Conservation (phyloP, 1,140 invertebrate species). For the Whitmania pigra region DNA sequence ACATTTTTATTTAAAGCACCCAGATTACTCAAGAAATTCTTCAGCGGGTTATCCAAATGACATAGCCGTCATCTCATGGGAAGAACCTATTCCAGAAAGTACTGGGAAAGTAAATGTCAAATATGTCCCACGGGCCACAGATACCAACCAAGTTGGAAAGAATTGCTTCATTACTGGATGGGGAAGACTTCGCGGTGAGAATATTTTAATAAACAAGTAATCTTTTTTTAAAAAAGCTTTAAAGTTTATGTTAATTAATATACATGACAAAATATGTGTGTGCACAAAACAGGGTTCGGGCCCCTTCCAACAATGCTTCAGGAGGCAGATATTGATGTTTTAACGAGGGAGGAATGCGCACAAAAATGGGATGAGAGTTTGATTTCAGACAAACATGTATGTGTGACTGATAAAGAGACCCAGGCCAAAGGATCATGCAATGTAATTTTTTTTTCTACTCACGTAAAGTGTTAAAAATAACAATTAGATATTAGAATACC, state of each 20-base stretch:
- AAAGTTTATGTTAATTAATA: too few species aligned
- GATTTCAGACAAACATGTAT: slow-evolving; percentile 13
- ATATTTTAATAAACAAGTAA: not conserved
- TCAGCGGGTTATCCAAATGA: slow-evolving; percentile 20
- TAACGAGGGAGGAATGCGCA: slow-evolving; percentile 14
- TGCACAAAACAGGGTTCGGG: slow-evolving; percentile 2
- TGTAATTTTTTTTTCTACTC: not conserved
- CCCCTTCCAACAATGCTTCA: not conserved
- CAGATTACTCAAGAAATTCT: not conserved
- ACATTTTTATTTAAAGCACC: slow-evolving; percentile 11
- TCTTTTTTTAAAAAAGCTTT: too few species aligned
- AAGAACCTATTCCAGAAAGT: slow-evolving; percentile 4
- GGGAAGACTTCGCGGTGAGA: slow-evolving; percentile 16
- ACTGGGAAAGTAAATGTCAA: slow-evolving; percentile 6
- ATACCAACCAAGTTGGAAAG: slow-evolving; percentile 6
- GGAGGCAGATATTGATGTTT: slow-evolving; percentile 10
- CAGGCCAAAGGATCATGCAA: slow-evolving; percentile 16
- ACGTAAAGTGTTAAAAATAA: not conserved
- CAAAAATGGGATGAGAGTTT: not conserved
- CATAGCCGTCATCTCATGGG: slow-evolving; percentile 15
- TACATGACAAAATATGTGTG: not conserved
- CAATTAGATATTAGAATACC: not conserved
- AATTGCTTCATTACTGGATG: slow-evolving; percentile 22
- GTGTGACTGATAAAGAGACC: slow-evolving; percentile 1
- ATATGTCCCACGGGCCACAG: not conserved